These are phyloP conservation scores for Cylindroiulus punctatus DNA, from an alignment of 2,888 invertebrate genomes.

Conservation along the genomic window DNA sequence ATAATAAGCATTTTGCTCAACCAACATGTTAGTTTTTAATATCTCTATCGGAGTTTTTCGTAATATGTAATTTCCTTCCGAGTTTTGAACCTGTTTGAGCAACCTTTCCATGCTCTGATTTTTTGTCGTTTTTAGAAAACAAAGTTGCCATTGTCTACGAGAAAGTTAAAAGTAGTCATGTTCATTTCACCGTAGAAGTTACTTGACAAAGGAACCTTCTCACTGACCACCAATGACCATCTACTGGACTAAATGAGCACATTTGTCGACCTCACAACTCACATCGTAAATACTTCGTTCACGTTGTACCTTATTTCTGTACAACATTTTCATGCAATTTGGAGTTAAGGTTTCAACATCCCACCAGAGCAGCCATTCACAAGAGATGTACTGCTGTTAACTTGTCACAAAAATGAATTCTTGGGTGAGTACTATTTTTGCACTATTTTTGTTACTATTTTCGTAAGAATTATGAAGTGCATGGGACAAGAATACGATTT, in stretches of 20 bases:
- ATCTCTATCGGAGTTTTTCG: neutral
- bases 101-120: conserved; percentile 35
- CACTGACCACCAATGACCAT: conserved; percentile 21
- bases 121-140: neutral
- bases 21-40: neutral
- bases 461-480: too few relatives aligned
- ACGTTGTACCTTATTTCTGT: too few relatives aligned
- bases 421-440: neutral
- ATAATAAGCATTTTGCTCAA: neutral
- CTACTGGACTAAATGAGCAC: neutral
- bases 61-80: neutral
- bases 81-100: neutral
- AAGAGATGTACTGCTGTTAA: neutral
- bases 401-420: neutral
- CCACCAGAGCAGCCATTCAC: neutral
- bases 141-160: neutral
- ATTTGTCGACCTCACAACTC: neutral
- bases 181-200: neutral
- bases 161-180: conserved; percentile 13
- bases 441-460: neutral
- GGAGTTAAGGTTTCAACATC: neutral
- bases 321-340: neutral
- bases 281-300: neutral
- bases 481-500: too few relatives aligned
- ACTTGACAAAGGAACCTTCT: neutral